phyloP scores from a whole-genome alignment of 1,140 invertebrate genomes.

The Andricus grossulariae region DNA sequence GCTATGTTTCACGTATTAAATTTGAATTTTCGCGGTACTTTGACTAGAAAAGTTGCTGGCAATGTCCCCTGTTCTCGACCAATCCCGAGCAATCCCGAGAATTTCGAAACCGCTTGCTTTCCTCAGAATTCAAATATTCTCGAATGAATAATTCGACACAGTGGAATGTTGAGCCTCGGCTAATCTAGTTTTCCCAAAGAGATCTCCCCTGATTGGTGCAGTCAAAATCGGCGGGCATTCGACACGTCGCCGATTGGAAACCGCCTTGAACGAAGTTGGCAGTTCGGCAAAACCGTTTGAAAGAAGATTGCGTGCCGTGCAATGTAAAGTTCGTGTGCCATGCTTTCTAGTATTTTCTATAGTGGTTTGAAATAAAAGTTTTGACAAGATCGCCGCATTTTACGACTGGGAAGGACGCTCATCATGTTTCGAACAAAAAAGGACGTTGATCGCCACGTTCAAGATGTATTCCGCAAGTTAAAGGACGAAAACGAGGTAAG shows the following conservation, averaged over 20 bases:
- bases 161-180: background rate
- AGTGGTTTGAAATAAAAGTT: slow-evolving; percentile 18
- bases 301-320: slow-evolving; percentile 9
- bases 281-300: slow-evolving; percentile 26
- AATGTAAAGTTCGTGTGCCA: slow-evolving; percentile 24
- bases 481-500: slow-evolving; percentile 82
- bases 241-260: background rate
- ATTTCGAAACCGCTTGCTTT: no score
- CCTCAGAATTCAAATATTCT: no score
- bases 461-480: slow-evolving; percentile 80
- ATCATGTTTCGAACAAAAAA: slow-evolving; percentile 81
- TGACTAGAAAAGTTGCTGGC: no score
- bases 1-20: no score
- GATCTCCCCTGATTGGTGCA: background rate
- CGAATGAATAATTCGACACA: no score
- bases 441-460: slow-evolving; percentile 83
- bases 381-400: slow-evolving; percentile 15
- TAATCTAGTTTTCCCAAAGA: background rate
- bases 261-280: background rate
- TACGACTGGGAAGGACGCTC: slow-evolving; percentile 3
- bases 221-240: background rate
- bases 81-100: no score
- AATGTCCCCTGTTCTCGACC: no score
- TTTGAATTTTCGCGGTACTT: no score
- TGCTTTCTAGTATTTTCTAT: slow-evolving; percentile 17